Evolutionary conservation across 2,113 vertebrate species (phyloP), one percentile per base, ranked within the genome.

Genomic region (Gymnocephalus cernua): DNA sequence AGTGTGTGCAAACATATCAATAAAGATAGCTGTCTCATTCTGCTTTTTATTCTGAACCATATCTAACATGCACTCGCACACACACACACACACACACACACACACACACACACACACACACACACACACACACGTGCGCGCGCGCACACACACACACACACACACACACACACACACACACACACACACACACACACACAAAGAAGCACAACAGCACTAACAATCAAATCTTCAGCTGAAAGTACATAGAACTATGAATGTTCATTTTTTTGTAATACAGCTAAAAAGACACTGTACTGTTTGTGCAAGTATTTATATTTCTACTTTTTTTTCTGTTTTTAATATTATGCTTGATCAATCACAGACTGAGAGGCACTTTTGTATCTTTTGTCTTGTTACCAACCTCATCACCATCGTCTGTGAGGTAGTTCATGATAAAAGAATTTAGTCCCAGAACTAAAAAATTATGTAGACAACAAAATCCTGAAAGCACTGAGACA

Each of bases 121-220:
- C 35, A 35, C 7, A 35, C 35, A 8, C 6, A 1, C 7, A 1
- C 32, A 29, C 27, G 3, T 3, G 3, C 2, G 3, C 4, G 6
- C 29, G 6, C 29, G 83, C 76, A 77, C 47, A 79, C 29, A 68
- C 48, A 13, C 19, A n/a, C 15, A 70, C 58, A 44, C 61, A 66
- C 70, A 76, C 57, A 74, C 35, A 73, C 19, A 64, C 68, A 62
- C 73, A 77, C 58, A 78, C 50, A 65, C 65, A 79, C 56, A 74
- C 44, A 66, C 35, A 75, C 27, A 71, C 64, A 58, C 23, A 44
- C 1, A 13, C 62, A 82, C 21, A 8, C 53, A 71, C 72, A 76
- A 79, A 83, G 3, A 93, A 93, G 93, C 91, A 94, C 92, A 93
- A 92, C 18, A 67, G 74, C 88, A 84, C 72, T 81, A 84, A 68